A percentile compares a stretch with the other conserved stretches of the same genome.
These are phyloP conservation scores for Clivina fossor DNA, from an alignment of 2,888 invertebrate genomes.

Conservation along the genomic window DNA sequence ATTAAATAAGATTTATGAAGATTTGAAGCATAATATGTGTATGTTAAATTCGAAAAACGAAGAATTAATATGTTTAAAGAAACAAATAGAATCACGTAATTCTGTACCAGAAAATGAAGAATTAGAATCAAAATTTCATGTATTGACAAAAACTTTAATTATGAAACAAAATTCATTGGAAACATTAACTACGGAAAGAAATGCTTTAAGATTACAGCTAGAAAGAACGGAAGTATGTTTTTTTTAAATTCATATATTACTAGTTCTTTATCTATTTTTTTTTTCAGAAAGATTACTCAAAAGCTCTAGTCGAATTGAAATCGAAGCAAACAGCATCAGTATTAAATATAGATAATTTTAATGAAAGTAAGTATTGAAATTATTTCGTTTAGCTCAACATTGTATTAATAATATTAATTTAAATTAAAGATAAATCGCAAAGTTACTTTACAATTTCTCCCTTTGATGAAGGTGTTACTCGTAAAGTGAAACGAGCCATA, in stretches of 20 bases:
- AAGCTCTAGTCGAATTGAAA: slow-evolving; percentile 57
- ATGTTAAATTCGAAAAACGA: slow-evolving; percentile 50
- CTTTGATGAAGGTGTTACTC: slow-evolving; percentile 73
- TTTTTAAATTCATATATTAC: slow-evolving; percentile 23
- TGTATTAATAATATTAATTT: neutral
- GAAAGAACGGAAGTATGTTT: slow-evolving; percentile 72
- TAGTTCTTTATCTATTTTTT: slow-evolving; percentile 41
- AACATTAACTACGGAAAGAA: slow-evolving; percentile 78
- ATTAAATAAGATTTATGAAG: slow-evolving; percentile 54
- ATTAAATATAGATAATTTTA: slow-evolving; percentile 64
- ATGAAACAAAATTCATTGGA: slow-evolving; percentile 86
- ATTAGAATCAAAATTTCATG: slow-evolving; percentile 56
- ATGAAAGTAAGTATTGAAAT: slow-evolving; percentile 58
- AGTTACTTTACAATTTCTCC: slow-evolving; percentile 74
- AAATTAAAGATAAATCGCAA: slow-evolving; percentile 61
- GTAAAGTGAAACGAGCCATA: slow-evolving; percentile 75
- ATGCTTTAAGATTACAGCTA: slow-evolving; percentile 79
- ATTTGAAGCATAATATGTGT: slow-evolving; percentile 51
- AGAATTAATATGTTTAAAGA: slow-evolving; percentile 51
- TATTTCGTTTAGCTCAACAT: neutral
- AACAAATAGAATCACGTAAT: slow-evolving; percentile 50
- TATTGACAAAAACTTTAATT: slow-evolving; percentile 79
- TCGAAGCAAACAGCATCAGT: slow-evolving; percentile 58
- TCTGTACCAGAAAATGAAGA: slow-evolving; percentile 56
- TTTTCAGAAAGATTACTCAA: slow-evolving; percentile 63